These are phyloP conservation scores for Synanthedon formicaeformis DNA, from an alignment of 2,888 invertebrate species.

Conservation along the genomic window DNA sequence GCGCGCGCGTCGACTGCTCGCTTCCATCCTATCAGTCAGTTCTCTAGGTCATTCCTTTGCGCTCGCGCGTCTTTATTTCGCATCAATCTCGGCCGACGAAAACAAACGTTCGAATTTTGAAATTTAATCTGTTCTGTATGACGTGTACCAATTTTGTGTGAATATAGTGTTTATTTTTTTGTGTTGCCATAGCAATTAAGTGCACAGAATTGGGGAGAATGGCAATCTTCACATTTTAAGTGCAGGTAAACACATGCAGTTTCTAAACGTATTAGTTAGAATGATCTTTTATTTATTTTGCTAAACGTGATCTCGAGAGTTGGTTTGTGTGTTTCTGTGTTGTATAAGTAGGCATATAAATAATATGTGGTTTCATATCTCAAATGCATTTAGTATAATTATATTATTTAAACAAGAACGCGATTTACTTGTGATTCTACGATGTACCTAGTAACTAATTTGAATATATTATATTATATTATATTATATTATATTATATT, in stretches of 20 bases:
- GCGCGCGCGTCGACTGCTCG: slow-evolving; percentile 23
- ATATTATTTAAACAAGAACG: too few relatives aligned
- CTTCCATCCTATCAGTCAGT: slow-evolving; percentile 41
- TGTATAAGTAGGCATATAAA: too few relatives aligned
- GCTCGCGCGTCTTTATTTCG: slow-evolving; percentile 18
- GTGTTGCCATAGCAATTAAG: background rate
- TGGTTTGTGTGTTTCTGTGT: too few relatives aligned
- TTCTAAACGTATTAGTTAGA: too few relatives aligned
- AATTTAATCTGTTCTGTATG: background rate
- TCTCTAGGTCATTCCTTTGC: slow-evolving; percentile 41
- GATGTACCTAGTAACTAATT: too few relatives aligned
- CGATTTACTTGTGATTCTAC: too few relatives aligned
- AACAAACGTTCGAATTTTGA: background rate
- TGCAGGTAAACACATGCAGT: background rate
- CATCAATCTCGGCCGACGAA: background rate
- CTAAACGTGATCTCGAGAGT: too few relatives aligned
- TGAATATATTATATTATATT: too few relatives aligned
- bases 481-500: too few relatives aligned
- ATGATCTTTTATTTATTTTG: too few relatives aligned
- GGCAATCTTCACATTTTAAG: background rate
- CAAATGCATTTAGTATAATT: too few relatives aligned
- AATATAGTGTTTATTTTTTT: background rate
- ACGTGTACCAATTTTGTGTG: background rate
- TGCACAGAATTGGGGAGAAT: background rate
- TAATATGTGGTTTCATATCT: too few relatives aligned